Conservation (phyloP, 2,888 invertebrate species). For the Crematogaster levior region DNA sequence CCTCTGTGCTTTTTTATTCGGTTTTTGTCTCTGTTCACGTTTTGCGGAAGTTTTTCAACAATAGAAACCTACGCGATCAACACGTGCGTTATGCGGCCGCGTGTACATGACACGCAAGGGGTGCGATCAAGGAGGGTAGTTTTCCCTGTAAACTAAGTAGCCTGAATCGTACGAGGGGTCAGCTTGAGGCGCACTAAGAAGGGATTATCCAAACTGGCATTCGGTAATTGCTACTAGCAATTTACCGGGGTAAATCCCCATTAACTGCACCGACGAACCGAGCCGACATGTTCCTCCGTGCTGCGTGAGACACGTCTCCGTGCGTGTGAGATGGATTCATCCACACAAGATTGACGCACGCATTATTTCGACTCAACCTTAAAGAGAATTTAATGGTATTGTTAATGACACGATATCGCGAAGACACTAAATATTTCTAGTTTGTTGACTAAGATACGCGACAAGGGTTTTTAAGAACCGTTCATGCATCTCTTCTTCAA, state of each 20-base stretch:
- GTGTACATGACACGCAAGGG: conserved; percentile 81
- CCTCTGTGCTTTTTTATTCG: conserved; percentile 32
- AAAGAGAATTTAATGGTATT: conserved; percentile 25
- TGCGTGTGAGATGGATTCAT: conserved; percentile 52
- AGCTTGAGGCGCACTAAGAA: conserved; percentile 70
- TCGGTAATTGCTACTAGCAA: conserved; percentile 83
- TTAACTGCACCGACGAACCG: conserved; percentile 75
- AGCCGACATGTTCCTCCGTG: conserved; percentile 59
- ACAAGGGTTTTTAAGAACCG: background rate
- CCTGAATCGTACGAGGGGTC: conserved; percentile 72
- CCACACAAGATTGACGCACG: conserved; percentile 11
- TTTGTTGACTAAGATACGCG: background rate
- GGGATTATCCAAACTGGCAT: conserved; percentile 80
- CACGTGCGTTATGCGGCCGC: conserved; percentile 76
- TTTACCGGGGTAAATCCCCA: conserved; percentile 81
- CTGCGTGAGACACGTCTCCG: conserved; percentile 43
- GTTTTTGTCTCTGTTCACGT: conserved; percentile 24
- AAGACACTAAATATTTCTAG: background rate
- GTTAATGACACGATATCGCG: background rate
- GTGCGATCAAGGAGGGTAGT: conserved; percentile 69
- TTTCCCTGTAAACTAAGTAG: conserved; percentile 77
- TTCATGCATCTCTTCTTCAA: background rate
- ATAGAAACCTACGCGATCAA: conserved; percentile 66
- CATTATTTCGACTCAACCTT: conserved; percentile 38
- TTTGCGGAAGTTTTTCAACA: conserved; percentile 54